Conservation (phyloP, 2,888 invertebrate species). For the Tortricodes alternella region DNA sequence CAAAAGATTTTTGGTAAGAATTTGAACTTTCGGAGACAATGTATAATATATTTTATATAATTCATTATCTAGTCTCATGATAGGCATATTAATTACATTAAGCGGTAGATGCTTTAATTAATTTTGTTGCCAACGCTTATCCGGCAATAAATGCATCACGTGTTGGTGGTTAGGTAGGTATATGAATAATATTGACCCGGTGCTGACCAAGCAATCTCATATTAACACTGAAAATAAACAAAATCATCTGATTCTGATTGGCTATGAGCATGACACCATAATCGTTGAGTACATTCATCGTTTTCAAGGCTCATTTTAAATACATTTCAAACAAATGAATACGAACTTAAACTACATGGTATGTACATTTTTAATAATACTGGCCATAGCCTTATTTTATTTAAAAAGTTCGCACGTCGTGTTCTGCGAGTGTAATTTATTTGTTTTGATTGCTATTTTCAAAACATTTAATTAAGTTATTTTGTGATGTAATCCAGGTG, state of each 20-base stretch:
- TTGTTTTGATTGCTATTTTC: neutral
- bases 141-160: too few species aligned
- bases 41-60: too few species aligned
- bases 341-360: neutral
- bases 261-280: neutral
- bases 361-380: neutral
- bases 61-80: too few species aligned
- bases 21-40: too few species aligned
- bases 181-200: too few species aligned
- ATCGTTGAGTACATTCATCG: neutral
- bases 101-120: too few species aligned
- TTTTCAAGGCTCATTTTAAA: neutral
- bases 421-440: neutral
- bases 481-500: neutral
- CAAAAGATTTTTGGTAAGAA: too few species aligned
- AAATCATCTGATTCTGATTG: neutral
- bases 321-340: neutral
- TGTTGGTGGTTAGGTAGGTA: too few species aligned
- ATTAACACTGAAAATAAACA: constrained; percentile 6
- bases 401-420: neutral
- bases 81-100: too few species aligned
- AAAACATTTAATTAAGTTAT: neutral
- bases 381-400: neutral
- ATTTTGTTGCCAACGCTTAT: too few species aligned
- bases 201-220: constrained; percentile 8